Evolutionary conservation across 2,888 invertebrate genomes (phyloP).

Genomic region (Catocala sponsa): DNA sequence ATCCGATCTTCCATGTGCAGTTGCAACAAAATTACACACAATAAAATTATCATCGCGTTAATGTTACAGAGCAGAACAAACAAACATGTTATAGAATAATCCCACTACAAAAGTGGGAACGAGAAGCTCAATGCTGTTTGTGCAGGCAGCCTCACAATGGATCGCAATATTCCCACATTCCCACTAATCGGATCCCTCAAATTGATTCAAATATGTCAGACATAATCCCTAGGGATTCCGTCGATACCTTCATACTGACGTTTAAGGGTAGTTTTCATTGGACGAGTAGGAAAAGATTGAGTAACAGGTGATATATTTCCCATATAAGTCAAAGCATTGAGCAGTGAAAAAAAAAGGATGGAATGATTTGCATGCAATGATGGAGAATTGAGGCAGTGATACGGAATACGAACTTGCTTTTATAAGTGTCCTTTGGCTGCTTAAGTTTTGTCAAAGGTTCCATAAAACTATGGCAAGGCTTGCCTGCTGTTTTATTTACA

Average conservation of each 20-base stretch:
- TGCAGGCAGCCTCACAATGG: slow-evolving; percentile 41
- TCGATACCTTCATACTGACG: slow-evolving; percentile 22
- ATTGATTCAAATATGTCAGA: slow-evolving; percentile 58
- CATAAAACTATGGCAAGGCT: no score
- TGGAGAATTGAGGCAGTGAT: neutral
- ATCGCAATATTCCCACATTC: slow-evolving; percentile 39
- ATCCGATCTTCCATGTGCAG: no score
- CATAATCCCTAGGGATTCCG: slow-evolving; percentile 41
- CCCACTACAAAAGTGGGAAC: slow-evolving; percentile 18
- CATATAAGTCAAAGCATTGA: neutral
- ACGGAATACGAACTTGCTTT: no score
- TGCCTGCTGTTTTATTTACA: no score
- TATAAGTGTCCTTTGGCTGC: no score
- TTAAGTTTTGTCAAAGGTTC: no score
- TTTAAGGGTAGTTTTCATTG: slow-evolving; percentile 6
- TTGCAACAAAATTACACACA: no score
- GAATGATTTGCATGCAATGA: neutral
- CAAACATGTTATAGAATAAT: slow-evolving; percentile 1
- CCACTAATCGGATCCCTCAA: slow-evolving; percentile 51
- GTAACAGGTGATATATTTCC: slow-evolving; percentile 1
- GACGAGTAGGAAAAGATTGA: neutral
- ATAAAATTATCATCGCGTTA: no score
- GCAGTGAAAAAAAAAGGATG: no score
- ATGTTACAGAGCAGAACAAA: neutral
- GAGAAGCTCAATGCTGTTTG: slow-evolving; percentile 29